Base-by-base conservation (phyloP, 2,888 invertebrate genomes). In the Drosophila maculinotata region DNA sequence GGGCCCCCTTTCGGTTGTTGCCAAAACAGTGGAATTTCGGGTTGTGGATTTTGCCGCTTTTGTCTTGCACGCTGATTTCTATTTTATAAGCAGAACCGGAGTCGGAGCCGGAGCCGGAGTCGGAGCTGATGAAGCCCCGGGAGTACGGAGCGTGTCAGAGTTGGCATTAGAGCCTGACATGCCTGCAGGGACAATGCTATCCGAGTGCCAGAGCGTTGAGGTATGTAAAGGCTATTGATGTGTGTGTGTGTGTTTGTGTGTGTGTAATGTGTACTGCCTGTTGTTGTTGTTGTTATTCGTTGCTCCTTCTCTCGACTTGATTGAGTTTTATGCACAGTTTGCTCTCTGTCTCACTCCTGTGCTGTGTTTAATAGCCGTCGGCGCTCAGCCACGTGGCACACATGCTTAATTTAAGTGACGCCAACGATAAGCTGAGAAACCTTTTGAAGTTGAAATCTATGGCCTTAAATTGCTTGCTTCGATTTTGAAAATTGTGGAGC, bases 131-230 rank as follows among this genome's bases (percentile, higher is more conserved):
- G 4, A 25, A 64, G 62, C 67, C 36, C 17, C 44, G 77, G 75
- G 78, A 72, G 64, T 69, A 56, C 28, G 54, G 59, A 85, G 83
- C 86, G 88, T 87, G 89, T 83, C 89, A 89, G 79, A 70, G 88
- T 80, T 84, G 82, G 84, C 79, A 86, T 88, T 87, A 86, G 82
- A 81, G 84, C 79, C 79, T 87, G 87, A 88, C 86, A 89, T 86
- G 81, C 82, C 90, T 87, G 76, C 57, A 76, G 86, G 89, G 86
- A 83, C 73, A 83, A 69, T 66, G 68, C 39, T 54, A 45, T 10
- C 39, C 23, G 49, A 49, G 38, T 38, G 38, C 28, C 54, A 53
- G 30, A 67, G 63, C 82, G 70, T 68, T 57, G 66, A 69, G 80
- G 64, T 82, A 68, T 76, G 79, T 79, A 79, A 73, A 73, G 73